These are phyloP conservation scores for Channa argus DNA, from an alignment of 2,113 vertebrate species.

Conservation along the genomic window DNA sequence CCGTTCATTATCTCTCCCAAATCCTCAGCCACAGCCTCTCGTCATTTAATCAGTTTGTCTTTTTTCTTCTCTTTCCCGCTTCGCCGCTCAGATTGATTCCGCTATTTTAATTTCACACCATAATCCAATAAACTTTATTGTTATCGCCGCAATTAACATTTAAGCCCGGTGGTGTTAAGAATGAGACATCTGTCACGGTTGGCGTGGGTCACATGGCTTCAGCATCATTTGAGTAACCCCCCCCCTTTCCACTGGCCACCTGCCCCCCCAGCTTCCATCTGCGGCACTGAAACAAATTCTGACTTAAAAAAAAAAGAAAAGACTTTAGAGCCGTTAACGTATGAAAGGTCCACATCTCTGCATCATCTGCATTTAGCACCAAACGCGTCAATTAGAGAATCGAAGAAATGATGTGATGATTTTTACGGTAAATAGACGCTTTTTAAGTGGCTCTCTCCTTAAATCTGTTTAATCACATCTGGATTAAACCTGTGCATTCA, in stretches of 20 bases:
- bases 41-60: conserved; percentile 7
- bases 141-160: conserved; percentile 78
- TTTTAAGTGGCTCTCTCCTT: too few species aligned
- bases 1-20: conserved; percentile 39
- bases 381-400: too few species aligned
- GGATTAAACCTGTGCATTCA: too few species aligned
- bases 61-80: conserved; percentile 5
- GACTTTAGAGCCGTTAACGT: conserved; percentile 62
- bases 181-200: conserved; percentile 69
- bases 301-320: conserved; percentile 70
- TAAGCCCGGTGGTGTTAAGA: conserved; percentile 65
- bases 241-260: conserved; percentile 22
- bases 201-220: conserved; percentile 52
- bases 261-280: conserved; percentile 63
- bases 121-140: conserved; percentile 79
- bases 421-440: too few species aligned
- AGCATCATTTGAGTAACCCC: conserved; percentile 6
- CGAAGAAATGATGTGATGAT: too few species aligned
- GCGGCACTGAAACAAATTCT: conserved; percentile 63
- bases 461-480: too few species aligned
- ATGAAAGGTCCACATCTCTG: conserved; percentile 42
- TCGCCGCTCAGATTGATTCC: conserved; percentile 62
- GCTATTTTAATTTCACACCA: conserved; percentile 71
- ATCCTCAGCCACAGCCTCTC: conserved; percentile 23
- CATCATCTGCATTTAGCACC: conserved; percentile 23